Conservation (phyloP, 2,113 vertebrate genomes). For the Odocoileus hemionus region DNA sequence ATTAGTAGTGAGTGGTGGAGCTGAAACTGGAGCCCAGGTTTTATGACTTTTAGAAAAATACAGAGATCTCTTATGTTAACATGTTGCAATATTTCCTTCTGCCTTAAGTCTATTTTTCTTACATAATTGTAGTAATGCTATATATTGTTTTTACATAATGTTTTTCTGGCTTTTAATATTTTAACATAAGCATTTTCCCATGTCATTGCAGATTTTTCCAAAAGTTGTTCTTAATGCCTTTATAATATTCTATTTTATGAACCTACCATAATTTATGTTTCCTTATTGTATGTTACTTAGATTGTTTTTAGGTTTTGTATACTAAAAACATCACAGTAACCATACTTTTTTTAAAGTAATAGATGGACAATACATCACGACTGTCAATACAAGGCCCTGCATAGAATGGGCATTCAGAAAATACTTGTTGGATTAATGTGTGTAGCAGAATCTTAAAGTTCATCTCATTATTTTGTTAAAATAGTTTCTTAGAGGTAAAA, state of each 20-base stretch:
- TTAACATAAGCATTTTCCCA: not conserved
- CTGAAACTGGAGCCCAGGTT: not conserved
- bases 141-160: not conserved
- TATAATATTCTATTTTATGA: not conserved
- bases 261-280: not conserved
- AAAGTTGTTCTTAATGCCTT: not conserved
- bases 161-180: not conserved
- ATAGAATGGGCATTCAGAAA: not conserved
- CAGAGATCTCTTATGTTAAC: not conserved
- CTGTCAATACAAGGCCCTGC: no score
- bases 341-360: not conserved
- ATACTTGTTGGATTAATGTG: not conserved
- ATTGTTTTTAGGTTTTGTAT: slow-evolving; percentile 3
- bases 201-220: not conserved
- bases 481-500: not conserved
- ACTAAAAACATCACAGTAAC: not conserved
- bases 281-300: not conserved
- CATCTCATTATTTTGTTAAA: slow-evolving; percentile 25
- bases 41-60: not conserved
- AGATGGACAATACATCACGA: not conserved
- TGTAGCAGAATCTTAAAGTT: not conserved
- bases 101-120: not conserved
- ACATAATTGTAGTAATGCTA: not conserved
- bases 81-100: not conserved
- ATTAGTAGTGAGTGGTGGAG: not conserved